phyloP scores from a whole-genome alignment of 2,888 invertebrate genomes.

The Acronicta alni region DNA sequence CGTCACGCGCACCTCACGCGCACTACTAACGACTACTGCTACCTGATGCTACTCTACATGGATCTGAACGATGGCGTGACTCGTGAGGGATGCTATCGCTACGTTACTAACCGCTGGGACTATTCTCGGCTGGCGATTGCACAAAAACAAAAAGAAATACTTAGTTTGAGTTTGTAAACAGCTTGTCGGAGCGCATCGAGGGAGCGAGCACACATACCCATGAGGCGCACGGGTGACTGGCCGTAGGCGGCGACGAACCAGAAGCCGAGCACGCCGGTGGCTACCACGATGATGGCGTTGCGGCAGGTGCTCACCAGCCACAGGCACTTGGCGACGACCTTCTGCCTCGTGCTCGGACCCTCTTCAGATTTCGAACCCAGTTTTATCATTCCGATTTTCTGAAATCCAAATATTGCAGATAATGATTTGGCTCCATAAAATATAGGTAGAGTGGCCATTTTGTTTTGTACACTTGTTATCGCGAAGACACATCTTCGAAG shows the following conservation, averaged over 20 bases:
- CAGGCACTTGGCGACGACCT: slow-evolving; percentile 90
- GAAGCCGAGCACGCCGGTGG: slow-evolving; percentile 92
- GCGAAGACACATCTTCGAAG: too few relatives aligned
- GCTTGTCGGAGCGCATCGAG: neutral
- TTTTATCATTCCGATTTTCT: slow-evolving; percentile 91
- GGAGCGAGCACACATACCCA: slow-evolving; percentile 83
- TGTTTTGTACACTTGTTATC: too few relatives aligned
- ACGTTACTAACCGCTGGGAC: slow-evolving; percentile 77
- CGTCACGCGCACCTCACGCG: neutral
- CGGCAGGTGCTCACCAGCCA: slow-evolving; percentile 95
- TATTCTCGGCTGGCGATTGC: slow-evolving; percentile 76
- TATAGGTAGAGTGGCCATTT: too few relatives aligned
- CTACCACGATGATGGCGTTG: slow-evolving; percentile 95
- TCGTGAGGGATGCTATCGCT: slow-evolving; percentile 46
- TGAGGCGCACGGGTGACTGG: slow-evolving; percentile 91
- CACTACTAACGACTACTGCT: slow-evolving; percentile 4
- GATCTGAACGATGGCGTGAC: slow-evolving; percentile 25
- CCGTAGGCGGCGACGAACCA: slow-evolving; percentile 87
- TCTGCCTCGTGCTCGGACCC: slow-evolving; percentile 88
- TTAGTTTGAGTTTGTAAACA: slow-evolving; percentile 12
- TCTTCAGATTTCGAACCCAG: slow-evolving; percentile 89
- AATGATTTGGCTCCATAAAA: too few relatives aligned
- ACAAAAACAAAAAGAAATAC: slow-evolving; percentile 67
- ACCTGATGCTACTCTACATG: slow-evolving; percentile 34
- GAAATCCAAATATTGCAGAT: slow-evolving; percentile 63